Base-by-base conservation (phyloP, 2,888 invertebrate species). In the Erebia aethiops region DNA sequence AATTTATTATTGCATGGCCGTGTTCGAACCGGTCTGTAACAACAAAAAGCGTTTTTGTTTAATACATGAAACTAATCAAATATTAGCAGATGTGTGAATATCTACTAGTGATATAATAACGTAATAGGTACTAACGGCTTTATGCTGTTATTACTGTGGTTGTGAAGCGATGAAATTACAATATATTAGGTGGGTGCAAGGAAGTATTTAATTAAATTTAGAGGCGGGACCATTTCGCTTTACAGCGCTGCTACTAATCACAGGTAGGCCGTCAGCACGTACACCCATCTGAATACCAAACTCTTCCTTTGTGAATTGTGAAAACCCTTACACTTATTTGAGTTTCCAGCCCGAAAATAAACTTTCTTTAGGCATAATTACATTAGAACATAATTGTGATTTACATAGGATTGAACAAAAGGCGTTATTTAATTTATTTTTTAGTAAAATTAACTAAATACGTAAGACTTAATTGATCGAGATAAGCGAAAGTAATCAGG, bases 151-250 rank as follows among this genome's bases (percentile, higher is more conserved):
- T 7, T 2, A 18, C 7, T 21, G 10, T 43, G 14, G 46, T 62
- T 21, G 16, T 16, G 43, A 61, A 61, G 61, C 18, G 13, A 62
- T 62, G 18, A 62, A 62, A 65, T 43, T 11, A 56, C 7, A 65
- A 56, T 65, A 65, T 18, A 52, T 43, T 43, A 56, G 16, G 16
- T 41, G 35, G 35, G 35, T 85, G 84, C 82, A 76, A 79, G 80
- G 80, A 82, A 82, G 89, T 91, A 90, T 92, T 91, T 92, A 92
- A 92, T 92, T 92, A 92, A 92, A 92, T 90, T 87, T 87, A 87
- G 85, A 86, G 85, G 84, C 82, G 83, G 82, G 82, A 85, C 78
- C 78, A 84, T 80, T 82, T 82, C 83, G 87, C 87, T 87, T 83
- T 87, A 88, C 87, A 87, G 87, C 84, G 83, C 85, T 84, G 83